Evolutionary conservation across 2,113 vertebrate genomes (phyloP).

Genomic region (Sus scrofa): DNA sequence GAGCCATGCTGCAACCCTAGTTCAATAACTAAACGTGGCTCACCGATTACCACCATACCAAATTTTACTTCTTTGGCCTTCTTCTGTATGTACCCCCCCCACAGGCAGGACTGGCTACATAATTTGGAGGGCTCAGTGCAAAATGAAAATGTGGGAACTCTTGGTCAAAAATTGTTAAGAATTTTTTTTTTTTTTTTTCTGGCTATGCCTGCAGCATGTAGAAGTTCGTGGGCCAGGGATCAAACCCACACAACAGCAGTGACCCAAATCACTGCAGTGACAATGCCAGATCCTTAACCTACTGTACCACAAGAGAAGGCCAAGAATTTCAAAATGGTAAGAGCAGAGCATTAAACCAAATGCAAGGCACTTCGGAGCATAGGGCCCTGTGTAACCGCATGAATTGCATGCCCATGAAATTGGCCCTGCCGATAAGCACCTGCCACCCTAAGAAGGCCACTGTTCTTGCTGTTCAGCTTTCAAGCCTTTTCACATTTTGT

Average conservation of each 20-base stretch:
- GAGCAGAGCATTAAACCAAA: not conserved
- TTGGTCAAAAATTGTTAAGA: not conserved
- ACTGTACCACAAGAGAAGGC: no score
- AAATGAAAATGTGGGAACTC: not conserved
- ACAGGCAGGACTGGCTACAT: not conserved
- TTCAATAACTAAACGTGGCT: not conserved
- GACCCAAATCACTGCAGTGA: no score
- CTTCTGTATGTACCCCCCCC: not conserved
- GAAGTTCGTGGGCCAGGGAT: no score
- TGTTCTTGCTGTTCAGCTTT: not conserved
- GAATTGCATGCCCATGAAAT: not conserved
- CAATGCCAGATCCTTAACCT: no score
- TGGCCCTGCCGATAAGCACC: not conserved
- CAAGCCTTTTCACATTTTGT: not conserved
- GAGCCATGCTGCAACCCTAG: not conserved
- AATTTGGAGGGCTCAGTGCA: not conserved
- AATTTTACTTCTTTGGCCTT: not conserved
- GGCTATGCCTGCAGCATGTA: no score
- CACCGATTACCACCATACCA: not conserved
- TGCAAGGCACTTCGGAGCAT: not conserved
- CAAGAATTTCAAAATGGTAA: constrained; percentile 22
- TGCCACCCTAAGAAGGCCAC: not conserved
- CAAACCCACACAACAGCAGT: no score
- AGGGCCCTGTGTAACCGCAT: not conserved
- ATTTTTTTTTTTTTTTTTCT: no score